Evolutionary conservation across 2,113 vertebrate genomes (phyloP).

Genomic region (Zosterops pallidus): DNA sequence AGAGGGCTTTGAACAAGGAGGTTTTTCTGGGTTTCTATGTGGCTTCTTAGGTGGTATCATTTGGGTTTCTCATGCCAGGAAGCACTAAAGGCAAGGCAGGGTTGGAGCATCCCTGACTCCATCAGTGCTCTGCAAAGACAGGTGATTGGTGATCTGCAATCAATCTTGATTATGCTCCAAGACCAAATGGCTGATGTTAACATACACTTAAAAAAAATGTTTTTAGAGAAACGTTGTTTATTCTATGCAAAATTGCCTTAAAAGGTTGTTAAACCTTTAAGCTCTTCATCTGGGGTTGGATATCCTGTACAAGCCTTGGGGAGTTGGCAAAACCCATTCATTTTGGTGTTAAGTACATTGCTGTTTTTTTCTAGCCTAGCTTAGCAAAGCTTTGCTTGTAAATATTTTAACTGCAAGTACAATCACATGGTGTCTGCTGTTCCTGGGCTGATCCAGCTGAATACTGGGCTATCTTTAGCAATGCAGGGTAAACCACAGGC

Average conservation of each 20-base stretch:
- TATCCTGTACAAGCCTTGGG: neutral
- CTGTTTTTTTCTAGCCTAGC: neutral
- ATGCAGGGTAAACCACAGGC: neutral
- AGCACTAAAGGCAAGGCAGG: neutral
- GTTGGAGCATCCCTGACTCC: neutral
- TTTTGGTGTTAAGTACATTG: neutral
- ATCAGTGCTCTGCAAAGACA: neutral
- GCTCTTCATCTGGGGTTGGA: neutral
- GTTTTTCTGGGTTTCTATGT: accelerated
- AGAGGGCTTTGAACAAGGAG: neutral
- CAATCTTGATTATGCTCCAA: neutral
- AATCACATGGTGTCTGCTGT: neutral
- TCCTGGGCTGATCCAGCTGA: neutral
- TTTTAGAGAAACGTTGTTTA: neutral
- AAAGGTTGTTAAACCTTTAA: neutral
- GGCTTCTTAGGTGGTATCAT: neutral
- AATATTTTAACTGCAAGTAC: neutral
- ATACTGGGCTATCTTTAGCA: neutral
- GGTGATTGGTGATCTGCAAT: neutral
- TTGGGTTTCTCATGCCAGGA: accelerated
- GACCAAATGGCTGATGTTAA: accelerated
- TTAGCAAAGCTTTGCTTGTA: neutral
- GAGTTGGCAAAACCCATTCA: accelerated
- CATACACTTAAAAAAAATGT: neutral
- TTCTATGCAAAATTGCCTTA: neutral